Base-by-base conservation (phyloP, 2,888 invertebrate genomes). In the Smittia aterrima region DNA sequence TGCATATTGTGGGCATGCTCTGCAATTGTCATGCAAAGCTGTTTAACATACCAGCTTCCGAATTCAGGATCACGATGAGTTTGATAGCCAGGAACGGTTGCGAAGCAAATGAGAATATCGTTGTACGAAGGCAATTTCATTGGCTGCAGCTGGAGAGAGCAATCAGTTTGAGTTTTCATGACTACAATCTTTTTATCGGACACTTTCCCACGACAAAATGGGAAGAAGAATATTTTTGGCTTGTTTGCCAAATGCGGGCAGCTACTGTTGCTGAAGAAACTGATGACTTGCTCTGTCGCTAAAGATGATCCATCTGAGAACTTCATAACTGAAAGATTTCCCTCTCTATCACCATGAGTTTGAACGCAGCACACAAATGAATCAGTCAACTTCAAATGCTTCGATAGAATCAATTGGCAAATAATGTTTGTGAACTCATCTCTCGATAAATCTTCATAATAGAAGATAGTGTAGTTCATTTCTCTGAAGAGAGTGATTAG, bases 201-300 rank as follows among this genome's bases (percentile, higher is more conserved):
- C 11, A 58, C 58, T 68, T 58, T 32, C n/a, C 79, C 84, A 88
- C 90, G 85, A 81, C 91, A 91, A 77, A 87, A 87, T 79, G 91
- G 91, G 79, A 91, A 90, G 75, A 92, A 85, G 79, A 91, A 89
- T 74, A 92, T 87, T 82, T 91, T 91, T 22, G 91, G 91, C 78
- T 89, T 87, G 72, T 85, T 83, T 7, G 80, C 78, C 75, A 91
- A 83, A 72, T 80, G 79, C 0, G 84, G 83, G 79, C 89, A 87
- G 73, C 82, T 83, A 16, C 79, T 77, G 78, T 87, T 86, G 78
- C 85, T 85, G 81, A 91, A 91, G 78, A 85, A 83, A 40, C 86
- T 82, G 27, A 89, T 81, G 77, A 92, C 85, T 66, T 85, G 82
- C 20, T 84, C 82, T 32, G 86, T 84, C 75, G 85, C 80, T 72